These are phyloP conservation scores for Cygnus buccinator DNA, from an alignment of 2,113 vertebrate species.

Conservation along the genomic window DNA sequence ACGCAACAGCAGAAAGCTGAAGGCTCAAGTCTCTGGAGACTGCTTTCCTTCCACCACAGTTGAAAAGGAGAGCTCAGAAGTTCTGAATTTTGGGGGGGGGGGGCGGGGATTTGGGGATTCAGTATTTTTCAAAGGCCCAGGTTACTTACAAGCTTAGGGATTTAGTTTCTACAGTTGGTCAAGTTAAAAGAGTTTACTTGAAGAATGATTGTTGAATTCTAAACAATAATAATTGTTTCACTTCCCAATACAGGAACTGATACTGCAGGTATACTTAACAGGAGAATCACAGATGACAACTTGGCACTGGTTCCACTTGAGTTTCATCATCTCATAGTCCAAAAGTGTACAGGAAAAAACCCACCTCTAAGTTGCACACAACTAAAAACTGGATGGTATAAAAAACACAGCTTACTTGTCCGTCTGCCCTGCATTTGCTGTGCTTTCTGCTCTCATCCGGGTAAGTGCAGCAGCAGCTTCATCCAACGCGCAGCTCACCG, in stretches of 20 bases:
- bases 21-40: too few relatives aligned
- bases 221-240: neutral
- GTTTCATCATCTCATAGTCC: neutral
- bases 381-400: accelerated
- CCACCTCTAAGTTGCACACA: neutral
- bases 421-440: constrained; percentile 93
- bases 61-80: neutral
- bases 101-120: too few relatives aligned
- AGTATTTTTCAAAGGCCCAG: neutral
- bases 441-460: constrained; percentile 98
- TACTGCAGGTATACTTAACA: neutral
- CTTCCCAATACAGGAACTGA: neutral
- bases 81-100: too few relatives aligned
- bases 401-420: constrained; percentile 90
- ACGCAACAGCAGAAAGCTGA: accelerated
- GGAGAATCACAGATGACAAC: neutral
- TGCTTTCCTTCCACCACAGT: neutral
- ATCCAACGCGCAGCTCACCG: constrained; percentile 98
- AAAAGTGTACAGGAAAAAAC: neutral
- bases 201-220: accelerated
- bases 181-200: accelerated
- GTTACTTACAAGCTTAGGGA: neutral
- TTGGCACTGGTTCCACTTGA: neutral
- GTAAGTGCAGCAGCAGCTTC: constrained; percentile 98
- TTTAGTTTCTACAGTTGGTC: neutral